phyloP scores from a whole-genome alignment of 2,113 vertebrate species.

The Physeter macrocephalus region DNA sequence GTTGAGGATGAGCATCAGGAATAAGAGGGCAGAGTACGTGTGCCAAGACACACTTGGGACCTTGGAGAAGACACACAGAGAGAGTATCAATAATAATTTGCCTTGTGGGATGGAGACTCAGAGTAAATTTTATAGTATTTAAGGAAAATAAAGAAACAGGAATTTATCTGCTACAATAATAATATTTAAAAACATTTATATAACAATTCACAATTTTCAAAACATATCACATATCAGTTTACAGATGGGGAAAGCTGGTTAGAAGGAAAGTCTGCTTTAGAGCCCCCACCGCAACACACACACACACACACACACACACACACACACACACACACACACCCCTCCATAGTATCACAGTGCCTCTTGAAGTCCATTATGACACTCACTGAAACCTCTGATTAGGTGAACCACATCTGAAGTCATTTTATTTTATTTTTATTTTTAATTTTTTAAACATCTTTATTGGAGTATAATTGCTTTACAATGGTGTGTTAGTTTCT shows the following conservation, averaged over 20 bases:
- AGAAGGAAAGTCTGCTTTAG: background rate
- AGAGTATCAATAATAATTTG: background rate
- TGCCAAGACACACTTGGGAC: background rate
- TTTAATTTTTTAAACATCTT: too few species aligned
- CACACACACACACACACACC: background rate
- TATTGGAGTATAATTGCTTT: too few species aligned
- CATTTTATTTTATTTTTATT: background rate
- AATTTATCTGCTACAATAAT: background rate
- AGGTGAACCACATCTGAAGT: background rate
- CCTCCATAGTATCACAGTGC: background rate
- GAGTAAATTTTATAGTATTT: background rate
- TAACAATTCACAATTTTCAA: background rate
- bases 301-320: background rate
- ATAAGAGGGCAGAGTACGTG: background rate
- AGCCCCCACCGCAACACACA: background rate
- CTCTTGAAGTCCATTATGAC: background rate
- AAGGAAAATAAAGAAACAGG: constrained; percentile 10
- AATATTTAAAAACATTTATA: constrained; percentile 10
- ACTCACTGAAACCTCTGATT: background rate
- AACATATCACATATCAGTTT: background rate
- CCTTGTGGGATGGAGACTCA: background rate
- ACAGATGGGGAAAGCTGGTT: background rate
- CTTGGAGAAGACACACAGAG: background rate
- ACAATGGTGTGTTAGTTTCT: too few species aligned
- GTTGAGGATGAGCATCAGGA: background rate